Base-by-base conservation (phyloP, 92 coral and sea anemone genomes). In the Siderastrea radians region DNA sequence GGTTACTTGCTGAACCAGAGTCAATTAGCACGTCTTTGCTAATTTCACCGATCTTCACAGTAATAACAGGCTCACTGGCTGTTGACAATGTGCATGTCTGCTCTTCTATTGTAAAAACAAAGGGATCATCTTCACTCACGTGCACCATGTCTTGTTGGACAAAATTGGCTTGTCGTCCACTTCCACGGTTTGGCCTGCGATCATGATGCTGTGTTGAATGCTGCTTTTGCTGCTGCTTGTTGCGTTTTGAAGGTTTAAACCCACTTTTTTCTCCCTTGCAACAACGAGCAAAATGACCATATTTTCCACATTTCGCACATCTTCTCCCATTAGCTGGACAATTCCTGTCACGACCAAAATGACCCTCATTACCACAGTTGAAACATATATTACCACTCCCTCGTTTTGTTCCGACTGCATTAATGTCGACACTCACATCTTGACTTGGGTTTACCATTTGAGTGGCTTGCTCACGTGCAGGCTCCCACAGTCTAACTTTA, bases 1-100 rank as follows among this genome's bases (percentile, higher is more conserved):
- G 90, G 77, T 93, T 93, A 59, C 90, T 87, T 83, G 72, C 96
- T 46, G 93, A 93, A 68, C 96, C 96, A 47, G 92, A 93, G 84
- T 90, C 94, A 75, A 82, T 80, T 52, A 90, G 87, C 74, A 81
- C 74, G 46, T 81, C 88, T 78, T 78, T 92, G 49, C 77, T 67
- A 59, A 90, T 78, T 43, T 91, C 92, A 78, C 80, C 84, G 68
- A 93, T 86, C 72, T 87, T 79, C 77, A 90, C 93, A 47, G 81
- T 60, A 58, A 93, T 79, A 83, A 87, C 86, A 66, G 95, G 93
- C 82, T 74, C 87, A 57, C 17, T 75, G 0, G 75, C 45, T 1
- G 58, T 49, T 9, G 65, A 67, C 64, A 65, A 10, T 19, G 84
- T 69, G 51, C 77, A 58, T 54, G 78, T 49, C 77, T 82, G 77